These are phyloP conservation scores for Luehdorfia chinensis DNA, from an alignment of 1,140 invertebrate species.

Conservation along the genomic window DNA sequence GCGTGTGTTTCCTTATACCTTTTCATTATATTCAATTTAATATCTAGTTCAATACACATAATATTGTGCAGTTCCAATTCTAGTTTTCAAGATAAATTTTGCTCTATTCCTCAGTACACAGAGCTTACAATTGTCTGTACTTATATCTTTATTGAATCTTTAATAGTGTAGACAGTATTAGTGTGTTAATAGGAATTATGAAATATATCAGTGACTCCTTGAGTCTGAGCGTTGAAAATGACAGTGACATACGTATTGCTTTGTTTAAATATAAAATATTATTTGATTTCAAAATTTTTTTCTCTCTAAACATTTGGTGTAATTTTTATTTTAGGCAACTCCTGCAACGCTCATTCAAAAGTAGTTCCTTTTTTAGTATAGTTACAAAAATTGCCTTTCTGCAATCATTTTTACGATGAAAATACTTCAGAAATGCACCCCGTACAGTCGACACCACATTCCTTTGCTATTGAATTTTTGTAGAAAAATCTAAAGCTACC, in stretches of 20 bases:
- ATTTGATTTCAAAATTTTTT: no score
- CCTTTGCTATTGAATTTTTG: slow-evolving; percentile 23
- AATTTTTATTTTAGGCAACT: no score
- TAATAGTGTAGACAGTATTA: slow-evolving; percentile 18
- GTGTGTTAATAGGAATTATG: slow-evolving; percentile 20
- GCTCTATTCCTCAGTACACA: no score
- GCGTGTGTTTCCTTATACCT: no score
- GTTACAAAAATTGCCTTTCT: slow-evolving; percentile 55
- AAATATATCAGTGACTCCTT: slow-evolving; percentile 8
- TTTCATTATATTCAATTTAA: no score
- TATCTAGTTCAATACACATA: no score
- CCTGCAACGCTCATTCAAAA: slow-evolving; percentile 22
- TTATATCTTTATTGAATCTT: neutral
- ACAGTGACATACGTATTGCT: no score
- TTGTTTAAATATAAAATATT: no score
- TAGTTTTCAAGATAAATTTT: no score
- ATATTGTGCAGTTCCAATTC: no score
- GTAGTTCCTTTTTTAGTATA: slow-evolving; percentile 35
- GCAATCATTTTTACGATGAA: slow-evolving; percentile 65
- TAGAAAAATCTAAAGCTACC: slow-evolving; percentile 23
- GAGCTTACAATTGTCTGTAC: neutral
- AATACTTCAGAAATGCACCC: slow-evolving; percentile 58
- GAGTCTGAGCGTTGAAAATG: slow-evolving; percentile 16
- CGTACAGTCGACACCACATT: slow-evolving; percentile 39
- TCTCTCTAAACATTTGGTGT: no score